A percentile compares a stretch with the other conserved stretches of the same genome.
Evolutionary conservation across 2,113 vertebrate species (phyloP).

Genomic region (Prochilodus magdalenae): DNA sequence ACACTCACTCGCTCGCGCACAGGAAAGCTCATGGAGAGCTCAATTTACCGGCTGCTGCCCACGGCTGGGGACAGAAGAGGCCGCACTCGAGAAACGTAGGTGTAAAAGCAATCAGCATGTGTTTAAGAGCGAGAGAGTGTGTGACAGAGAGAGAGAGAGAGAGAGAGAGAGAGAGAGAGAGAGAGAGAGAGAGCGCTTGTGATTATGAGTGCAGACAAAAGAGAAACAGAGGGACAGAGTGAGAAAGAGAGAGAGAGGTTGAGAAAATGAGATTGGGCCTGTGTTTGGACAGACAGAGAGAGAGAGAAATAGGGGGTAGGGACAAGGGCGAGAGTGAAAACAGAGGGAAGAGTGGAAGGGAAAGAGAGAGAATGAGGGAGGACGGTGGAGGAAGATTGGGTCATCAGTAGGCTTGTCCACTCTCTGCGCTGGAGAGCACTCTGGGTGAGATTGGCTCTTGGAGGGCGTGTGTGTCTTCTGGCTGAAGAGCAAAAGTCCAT

Average conservation of each 20-base stretch:
- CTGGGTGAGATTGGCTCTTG: slow-evolving; percentile 37
- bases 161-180: slow-evolving; percentile 9
- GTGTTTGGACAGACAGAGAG: neutral
- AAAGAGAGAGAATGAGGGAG: neutral
- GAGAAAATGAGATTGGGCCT: neutral
- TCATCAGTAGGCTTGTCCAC: slow-evolving; percentile 34
- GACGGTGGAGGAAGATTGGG: slow-evolving; percentile 19
- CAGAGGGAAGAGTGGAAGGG: neutral
- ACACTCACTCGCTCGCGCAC: too few relatives aligned
- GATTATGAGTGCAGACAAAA: slow-evolving; percentile 6
- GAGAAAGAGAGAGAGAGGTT: neutral
- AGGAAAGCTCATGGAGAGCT: neutral
- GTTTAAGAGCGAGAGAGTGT: slow-evolving; percentile 7
- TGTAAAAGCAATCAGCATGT: slow-evolving; percentile 35
- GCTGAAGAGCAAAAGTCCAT: slow-evolving; percentile 15
- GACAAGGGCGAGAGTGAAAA: slow-evolving; percentile 13
- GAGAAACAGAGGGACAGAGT: neutral
- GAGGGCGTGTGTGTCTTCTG: slow-evolving; percentile 27
- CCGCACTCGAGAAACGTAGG: neutral
- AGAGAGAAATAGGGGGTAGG: neutral
- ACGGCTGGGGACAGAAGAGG: slow-evolving; percentile 19
- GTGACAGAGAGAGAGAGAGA: neutral
- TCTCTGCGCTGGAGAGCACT: slow-evolving; percentile 34
- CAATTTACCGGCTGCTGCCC: slow-evolving; percentile 12
- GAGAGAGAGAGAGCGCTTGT: neutral